Base-by-base conservation (phyloP, 2,797 vertebrate species). In the Macroramphosus scolopax region DNA sequence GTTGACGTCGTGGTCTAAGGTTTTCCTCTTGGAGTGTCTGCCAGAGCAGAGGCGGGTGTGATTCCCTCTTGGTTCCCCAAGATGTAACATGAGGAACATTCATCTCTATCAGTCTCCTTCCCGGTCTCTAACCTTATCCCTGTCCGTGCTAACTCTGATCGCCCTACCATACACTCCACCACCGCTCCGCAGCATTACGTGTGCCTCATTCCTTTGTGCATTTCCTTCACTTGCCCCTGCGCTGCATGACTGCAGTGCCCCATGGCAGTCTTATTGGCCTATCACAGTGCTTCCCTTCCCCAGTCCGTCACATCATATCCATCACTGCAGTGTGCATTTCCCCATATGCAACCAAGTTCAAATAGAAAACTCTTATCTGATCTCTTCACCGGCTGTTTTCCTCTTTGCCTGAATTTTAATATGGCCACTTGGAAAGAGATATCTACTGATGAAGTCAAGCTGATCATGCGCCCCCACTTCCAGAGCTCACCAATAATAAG, bases 1-100 rank as follows among this genome's bases (percentile, higher is more conserved):
- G 83, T 88, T 93, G 91, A 92, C 86, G 85, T 92, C 86, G 89
- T 77, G 87, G 87, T 92, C 89, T 94, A 89, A 94, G 92, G 92
- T 94, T 94, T 93, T 91, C 92, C 92, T 91, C 89, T 80, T 92
- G 91, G 92, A 93, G 81, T 48, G 68, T 69, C 52, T 92, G 91
- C 92, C 92, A 88, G 91, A 81, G 85, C 58, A 76, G 87, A 89
- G 92, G 89, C 60, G 84, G 71, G 82, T 87, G 89, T 92, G 91
- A 86, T 92, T 91, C 89, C 89, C 90, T 90, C 82, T 85, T 87
- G 84, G 86, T 91, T 91, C 86, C 76, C 80, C 87, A 75, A 90
- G 91, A 92, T 82, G 89, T 91, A 93, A 93, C 85, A 88, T 87
- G 88, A 92, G 90, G 88, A 91, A 89, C 86, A 85, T 84, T 91